These are phyloP conservation scores for Sebastes hopkinsi DNA, from an alignment of 2,797 vertebrate species.

Conservation along the genomic window DNA sequence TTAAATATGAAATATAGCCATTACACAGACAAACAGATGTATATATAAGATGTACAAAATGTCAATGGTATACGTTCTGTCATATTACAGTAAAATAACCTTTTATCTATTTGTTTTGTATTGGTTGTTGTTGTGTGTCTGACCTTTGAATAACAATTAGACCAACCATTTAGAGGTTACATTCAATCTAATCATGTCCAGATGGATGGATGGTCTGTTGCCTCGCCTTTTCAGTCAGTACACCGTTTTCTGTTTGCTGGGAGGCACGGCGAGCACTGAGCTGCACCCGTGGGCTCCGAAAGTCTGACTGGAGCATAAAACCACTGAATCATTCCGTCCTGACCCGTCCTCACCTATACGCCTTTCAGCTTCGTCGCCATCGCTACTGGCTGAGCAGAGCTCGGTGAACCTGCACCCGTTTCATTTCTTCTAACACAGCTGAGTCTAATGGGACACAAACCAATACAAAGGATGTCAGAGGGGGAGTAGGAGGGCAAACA, in stretches of 20 bases:
- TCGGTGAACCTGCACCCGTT: neutral
- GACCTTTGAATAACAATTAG: constrained; percentile 64
- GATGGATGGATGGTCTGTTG: constrained; percentile 19
- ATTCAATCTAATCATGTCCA: constrained; percentile 43
- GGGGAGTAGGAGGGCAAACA: constrained; percentile 7
- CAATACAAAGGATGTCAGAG: neutral
- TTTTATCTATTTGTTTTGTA: constrained; percentile 37
- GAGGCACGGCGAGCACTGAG: neutral
- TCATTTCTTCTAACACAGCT: neutral
- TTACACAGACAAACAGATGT: neutral
- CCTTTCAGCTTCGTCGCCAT: neutral
- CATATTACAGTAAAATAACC: constrained; percentile 5
- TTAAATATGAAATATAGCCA: neutral
- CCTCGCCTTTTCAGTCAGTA: neutral
- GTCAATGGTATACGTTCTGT: neutral
- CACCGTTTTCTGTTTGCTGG: neutral
- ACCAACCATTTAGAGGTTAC: constrained; percentile 32
- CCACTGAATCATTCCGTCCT: constrained; percentile 4
- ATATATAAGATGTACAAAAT: neutral
- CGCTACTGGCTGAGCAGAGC: neutral
- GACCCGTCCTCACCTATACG: neutral
- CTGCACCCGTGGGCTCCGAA: neutral
- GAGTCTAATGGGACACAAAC: constrained; percentile 1
- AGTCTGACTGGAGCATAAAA: constrained; percentile 25
- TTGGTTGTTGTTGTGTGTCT: constrained; percentile 32